Evolutionary conservation across 2,113 vertebrate species (phyloP).

Genomic region (Alaudala cheleensis): DNA sequence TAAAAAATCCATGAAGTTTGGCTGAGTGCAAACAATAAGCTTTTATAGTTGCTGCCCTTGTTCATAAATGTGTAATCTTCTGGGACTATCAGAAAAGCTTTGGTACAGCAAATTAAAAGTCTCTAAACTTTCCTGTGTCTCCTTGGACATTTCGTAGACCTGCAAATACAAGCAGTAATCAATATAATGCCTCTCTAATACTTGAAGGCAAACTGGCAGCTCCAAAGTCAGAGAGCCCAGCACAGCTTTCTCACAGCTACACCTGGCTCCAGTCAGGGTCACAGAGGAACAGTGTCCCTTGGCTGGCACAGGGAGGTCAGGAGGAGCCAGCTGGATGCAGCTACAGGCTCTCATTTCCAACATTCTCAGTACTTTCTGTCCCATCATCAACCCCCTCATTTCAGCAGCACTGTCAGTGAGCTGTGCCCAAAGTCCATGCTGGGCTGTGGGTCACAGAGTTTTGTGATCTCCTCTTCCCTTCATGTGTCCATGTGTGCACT

Average conservation of each 20-base stretch:
- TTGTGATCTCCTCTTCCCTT: neutral
- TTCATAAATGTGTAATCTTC: slow-evolving; percentile 77
- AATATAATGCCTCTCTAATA: slow-evolving; percentile 59
- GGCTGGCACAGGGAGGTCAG: neutral
- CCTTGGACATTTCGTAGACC: slow-evolving; percentile 67
- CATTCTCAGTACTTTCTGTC: neutral
- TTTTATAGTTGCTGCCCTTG: slow-evolving; percentile 78
- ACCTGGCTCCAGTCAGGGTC: neutral
- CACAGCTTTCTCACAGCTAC: accelerated
- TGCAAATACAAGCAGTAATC: slow-evolving; percentile 68
- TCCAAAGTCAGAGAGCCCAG: neutral
- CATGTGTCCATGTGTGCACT: accelerated
- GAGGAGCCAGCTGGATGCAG: neutral
- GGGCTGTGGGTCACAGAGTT: neutral
- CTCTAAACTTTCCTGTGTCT: slow-evolving; percentile 77
- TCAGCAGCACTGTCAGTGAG: neutral
- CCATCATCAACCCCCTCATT: neutral
- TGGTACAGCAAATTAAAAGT: slow-evolving; percentile 80
- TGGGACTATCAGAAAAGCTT: slow-evolving; percentile 75
- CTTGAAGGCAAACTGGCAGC: slow-evolving; percentile 27
- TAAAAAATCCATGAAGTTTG: slow-evolving; percentile 80
- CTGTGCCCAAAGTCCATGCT: neutral
- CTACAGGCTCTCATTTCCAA: accelerated
- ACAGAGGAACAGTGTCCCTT: neutral
- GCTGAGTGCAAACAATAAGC: slow-evolving; percentile 81